Conservation (phyloP, 2,888 invertebrate species). For the Chaetoderma sp. region DNA sequence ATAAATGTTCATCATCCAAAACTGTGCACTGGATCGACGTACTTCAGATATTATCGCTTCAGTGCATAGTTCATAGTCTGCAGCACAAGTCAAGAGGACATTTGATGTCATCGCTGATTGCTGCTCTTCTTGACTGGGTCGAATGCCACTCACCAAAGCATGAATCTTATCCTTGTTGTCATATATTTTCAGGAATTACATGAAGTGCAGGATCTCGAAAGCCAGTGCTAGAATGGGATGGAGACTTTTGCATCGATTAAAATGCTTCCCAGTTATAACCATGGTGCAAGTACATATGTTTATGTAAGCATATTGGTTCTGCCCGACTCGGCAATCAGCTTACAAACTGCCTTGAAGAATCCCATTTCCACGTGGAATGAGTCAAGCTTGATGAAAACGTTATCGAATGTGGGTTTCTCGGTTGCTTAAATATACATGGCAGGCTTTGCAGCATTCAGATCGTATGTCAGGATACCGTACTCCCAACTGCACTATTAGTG, state of each 20-base stretch:
- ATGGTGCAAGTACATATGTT: constrained; percentile 27
- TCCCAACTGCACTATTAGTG: constrained; percentile 22
- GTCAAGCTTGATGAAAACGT: constrained; percentile 39
- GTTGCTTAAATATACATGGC: constrained; percentile 37
- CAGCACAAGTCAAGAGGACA: not conserved
- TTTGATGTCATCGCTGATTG: too few species aligned
- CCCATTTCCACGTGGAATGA: constrained; percentile 38
- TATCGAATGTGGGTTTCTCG: constrained; percentile 36
- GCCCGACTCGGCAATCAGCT: constrained; percentile 36
- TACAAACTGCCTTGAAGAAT: constrained; percentile 36
- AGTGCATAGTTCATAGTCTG: constrained; percentile 13
- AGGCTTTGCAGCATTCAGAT: constrained; percentile 33
- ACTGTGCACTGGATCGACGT: constrained; percentile 32
- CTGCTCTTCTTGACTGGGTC: too few species aligned
- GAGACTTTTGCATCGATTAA: constrained; percentile 36
- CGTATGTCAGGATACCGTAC: constrained; percentile 34
- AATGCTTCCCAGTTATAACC: constrained; percentile 34
- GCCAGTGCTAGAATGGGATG: constrained; percentile 34
- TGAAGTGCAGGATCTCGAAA: constrained; percentile 29
- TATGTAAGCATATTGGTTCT: constrained; percentile 35
- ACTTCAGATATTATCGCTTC: constrained; percentile 21
- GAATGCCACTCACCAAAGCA: too few species aligned
- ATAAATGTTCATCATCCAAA: constrained; percentile 34
- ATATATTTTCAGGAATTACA: constrained; percentile 25
- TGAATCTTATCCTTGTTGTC: too few species aligned